Evolutionary conservation across 1,140 invertebrate genomes (phyloP), one percentile per base, ranked within the genome.

Genomic region (Drosophila bocki): DNA sequence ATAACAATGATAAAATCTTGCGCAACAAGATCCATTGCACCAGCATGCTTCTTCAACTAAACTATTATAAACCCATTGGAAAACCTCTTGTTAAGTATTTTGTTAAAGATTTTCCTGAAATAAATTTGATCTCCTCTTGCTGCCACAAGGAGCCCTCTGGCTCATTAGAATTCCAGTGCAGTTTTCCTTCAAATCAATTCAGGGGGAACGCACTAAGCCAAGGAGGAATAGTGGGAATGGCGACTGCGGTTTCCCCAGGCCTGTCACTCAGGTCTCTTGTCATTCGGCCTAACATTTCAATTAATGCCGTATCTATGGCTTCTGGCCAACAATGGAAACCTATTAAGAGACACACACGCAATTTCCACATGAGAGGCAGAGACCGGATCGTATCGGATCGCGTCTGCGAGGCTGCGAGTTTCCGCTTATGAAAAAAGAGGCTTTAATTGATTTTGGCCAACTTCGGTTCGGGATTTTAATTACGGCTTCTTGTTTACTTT

Each of bases 231-330:
- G 32, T 56, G 42, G 62, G 17, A 53, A 45, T n/a, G 47, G 39
- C 47, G 50, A 35, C 29, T 59, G 42, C 63, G 77, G 65, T 63
- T 72, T 71, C 39, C 63, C 69, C 53, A 48, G 50, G 75, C 69
- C 85, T 82, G 82, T 86, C 65, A 74, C 75, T 78, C 76, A 63
- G 57, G 59, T 47, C 74, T 75, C 74, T 78, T 81, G 82, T 78
- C 64, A 70, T 69, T 51, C 44, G 33, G 74, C 67, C 45, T 70
- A 86, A 85, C 82, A 85, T 85, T 85, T 85, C 82, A 85, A 86
- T 85, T 86, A 85, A 53, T 59, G 64, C 50, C 32, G 17, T 76
- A 32, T 47, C 44, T 78, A 77, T 62, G 81, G 81, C 81, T 85
- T 80, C 82, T 54, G 72, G 54, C 42, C 65, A 44, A 50, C 69